Percentiles rank a stretch among this genome's conserved stretches.
These are phyloP conservation scores for Cochlearius cochlearius DNA, from an alignment of 2,113 vertebrate genomes.

Conservation along the genomic window DNA sequence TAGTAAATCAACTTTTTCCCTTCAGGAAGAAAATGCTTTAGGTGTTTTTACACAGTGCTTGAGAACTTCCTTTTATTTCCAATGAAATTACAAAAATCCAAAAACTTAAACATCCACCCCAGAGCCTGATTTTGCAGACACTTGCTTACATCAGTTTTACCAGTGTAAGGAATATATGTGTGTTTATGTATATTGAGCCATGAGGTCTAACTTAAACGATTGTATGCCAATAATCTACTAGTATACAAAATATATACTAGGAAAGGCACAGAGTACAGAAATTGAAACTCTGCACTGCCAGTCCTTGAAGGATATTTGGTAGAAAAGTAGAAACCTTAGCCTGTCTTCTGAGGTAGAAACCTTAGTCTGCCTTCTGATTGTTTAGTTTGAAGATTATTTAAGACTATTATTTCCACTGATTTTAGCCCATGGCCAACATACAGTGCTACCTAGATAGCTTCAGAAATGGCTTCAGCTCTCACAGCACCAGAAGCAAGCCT, in stretches of 20 bases:
- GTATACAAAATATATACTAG: neutral
- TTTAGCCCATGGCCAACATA: neutral
- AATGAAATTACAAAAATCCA: neutral
- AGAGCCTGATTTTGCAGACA: neutral
- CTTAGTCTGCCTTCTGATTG: neutral
- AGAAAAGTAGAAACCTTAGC: neutral
- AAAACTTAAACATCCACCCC: neutral
- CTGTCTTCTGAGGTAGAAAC: neutral
- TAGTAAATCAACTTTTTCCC: slow-evolving; percentile 12
- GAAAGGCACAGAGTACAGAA: neutral
- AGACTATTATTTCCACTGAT: neutral
- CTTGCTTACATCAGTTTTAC: neutral
- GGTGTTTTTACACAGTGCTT: neutral
- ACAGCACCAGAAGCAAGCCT: neutral
- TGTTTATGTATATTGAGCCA: neutral
- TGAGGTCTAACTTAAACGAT: neutral
- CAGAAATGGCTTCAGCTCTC: neutral
- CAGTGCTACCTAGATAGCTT: neutral
- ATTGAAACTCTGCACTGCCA: neutral
- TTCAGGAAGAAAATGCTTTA: neutral
- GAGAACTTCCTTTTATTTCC: neutral
- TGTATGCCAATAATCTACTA: neutral
- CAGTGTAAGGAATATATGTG: neutral
- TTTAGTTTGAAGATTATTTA: neutral
- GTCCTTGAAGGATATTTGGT: neutral